Evolutionary conservation across 2,113 vertebrate species (phyloP), one percentile per base, ranked within the genome.

Genomic region (Festucalex cinctus): DNA sequence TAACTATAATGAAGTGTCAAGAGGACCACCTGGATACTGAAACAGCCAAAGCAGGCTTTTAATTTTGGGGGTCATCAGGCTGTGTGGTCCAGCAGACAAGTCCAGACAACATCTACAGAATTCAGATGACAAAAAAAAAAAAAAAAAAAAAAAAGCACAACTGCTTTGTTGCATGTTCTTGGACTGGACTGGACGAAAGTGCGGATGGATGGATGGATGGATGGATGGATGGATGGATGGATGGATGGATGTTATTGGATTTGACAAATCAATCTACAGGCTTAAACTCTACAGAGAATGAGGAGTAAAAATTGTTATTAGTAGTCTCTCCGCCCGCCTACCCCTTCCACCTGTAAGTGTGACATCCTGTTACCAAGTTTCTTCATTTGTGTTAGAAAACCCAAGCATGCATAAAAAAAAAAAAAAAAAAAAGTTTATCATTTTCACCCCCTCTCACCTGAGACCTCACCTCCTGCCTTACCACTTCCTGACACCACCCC

Each of bases 381-480:
- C 69, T 75, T 66, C 51, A 62, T 80, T 49, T 49, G 20, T 22
- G 20, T 10, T 49, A 10, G 48, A 6, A 36, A 22, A 8, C 58
- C 66, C 58, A 69, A 73, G 69, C 16, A 1, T 9, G 20, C 74
- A n/a, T n/a, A n/a, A n/a, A n/a, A n/a, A n/a, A n/a, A n/a, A n/a
- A 73, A 36, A 79, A 69, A 77, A n/a, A 87, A 70, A 72, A 69
- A 74, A 68, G 81, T 89, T 88, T 78, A 79, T 89, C 87, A 84
- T 88, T 85, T 81, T 79, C 85, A 68, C 78, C 82, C 77, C 82
- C 78, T 84, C 85, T 86, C 83, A 91, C 87, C 88, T 88, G 90
- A 90, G 87, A 86, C 87, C 76, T 89, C 87, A 86, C 79, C 88
- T 85, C 80, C 85, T 69, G 82, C 84, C 80, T 74, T 64, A 81